Percentiles rank a stretch among this genome's conserved stretches.
These are phyloP conservation scores for Lethrus apterus DNA, from an alignment of 1,140 invertebrate genomes.

Conservation along the genomic window DNA sequence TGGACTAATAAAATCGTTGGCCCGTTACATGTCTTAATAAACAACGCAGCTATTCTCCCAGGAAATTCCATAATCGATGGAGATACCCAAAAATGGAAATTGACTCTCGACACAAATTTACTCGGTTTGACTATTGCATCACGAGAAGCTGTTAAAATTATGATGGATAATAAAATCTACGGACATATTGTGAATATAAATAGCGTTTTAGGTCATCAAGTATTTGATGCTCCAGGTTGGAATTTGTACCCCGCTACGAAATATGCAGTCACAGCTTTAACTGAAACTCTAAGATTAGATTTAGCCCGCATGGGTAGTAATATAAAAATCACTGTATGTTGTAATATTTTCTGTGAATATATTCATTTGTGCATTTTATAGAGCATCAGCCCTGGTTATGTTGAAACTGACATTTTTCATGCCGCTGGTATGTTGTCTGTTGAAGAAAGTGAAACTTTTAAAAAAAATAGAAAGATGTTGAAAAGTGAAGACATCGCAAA, in stretches of 20 bases:
- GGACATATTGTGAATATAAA: constrained; percentile 16
- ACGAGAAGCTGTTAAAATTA: constrained; percentile 43
- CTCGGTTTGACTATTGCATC: constrained; percentile 47
- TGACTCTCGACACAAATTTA: constrained; percentile 1
- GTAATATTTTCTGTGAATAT: neutral
- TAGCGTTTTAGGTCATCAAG: constrained; percentile 33
- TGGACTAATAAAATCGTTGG: constrained; percentile 7
- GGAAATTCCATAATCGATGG: neutral
- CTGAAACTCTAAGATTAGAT: constrained; percentile 44
- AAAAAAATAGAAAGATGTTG: constrained; percentile 36
- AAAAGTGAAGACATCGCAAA: constrained; percentile 47
- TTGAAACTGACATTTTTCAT: constrained; percentile 48
- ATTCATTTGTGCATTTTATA: constrained; percentile 21
- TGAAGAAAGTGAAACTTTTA: constrained; percentile 25
- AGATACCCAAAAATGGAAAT: constrained; percentile 3
- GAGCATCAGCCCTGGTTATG: constrained; percentile 52
- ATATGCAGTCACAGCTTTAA: constrained; percentile 42
- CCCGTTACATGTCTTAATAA: constrained; percentile 4
- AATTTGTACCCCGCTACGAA: constrained; percentile 45
- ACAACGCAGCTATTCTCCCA: constrained; percentile 2
- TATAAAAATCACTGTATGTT: constrained; percentile 42
- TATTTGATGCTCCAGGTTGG: constrained; percentile 26
- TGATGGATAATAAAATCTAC: constrained; percentile 12
- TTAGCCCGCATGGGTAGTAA: constrained; percentile 39
- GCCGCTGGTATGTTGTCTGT: constrained; percentile 21